Conservation (phyloP, 2,113 vertebrate genomes). For the Malurus cyaneus region DNA sequence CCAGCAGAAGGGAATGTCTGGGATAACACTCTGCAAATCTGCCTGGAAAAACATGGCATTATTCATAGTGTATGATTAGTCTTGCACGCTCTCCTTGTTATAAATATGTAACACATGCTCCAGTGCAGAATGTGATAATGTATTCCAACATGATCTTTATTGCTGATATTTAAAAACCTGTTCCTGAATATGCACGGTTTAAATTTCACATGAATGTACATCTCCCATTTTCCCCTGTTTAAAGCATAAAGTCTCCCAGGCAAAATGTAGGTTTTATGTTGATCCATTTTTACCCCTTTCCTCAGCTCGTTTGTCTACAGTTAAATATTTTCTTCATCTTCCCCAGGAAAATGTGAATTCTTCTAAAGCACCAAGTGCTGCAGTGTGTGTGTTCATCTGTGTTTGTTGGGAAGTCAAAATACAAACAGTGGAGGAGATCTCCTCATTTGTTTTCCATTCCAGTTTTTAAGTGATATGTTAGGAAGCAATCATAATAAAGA, state of each 20-base stretch:
- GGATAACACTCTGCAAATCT: not conserved
- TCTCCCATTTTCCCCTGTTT: not conserved
- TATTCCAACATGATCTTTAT: constrained; percentile 73
- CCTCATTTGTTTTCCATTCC: constrained; percentile 48
- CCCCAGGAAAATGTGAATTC: not conserved
- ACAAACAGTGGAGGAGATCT: constrained; percentile 33
- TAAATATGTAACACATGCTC: constrained; percentile 64
- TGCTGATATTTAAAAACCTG: constrained; percentile 75
- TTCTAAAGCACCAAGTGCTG: not conserved
- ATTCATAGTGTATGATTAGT: constrained; percentile 27
- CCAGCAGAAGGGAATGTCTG: constrained; percentile 28
- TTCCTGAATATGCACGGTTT: constrained; percentile 52
- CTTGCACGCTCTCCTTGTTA: constrained; percentile 57
- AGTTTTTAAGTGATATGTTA: constrained; percentile 43
- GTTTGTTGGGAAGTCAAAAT: constrained; percentile 34
- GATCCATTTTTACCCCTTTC: not conserved
- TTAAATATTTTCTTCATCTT: constrained; percentile 40
- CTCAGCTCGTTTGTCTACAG: not conserved
- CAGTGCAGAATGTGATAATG: constrained; percentile 65
- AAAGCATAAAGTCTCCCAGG: not conserved
- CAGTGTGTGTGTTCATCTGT: not conserved
- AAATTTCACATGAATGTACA: constrained; percentile 6
- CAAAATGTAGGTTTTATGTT: not conserved
- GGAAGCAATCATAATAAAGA: constrained; percentile 62
- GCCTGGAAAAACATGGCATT: constrained; percentile 9